A percentile compares a stretch with the other conserved stretches of the same genome.
Evolutionary conservation across 2,113 vertebrate genomes (phyloP).

Genomic region (Podilymbus podiceps): DNA sequence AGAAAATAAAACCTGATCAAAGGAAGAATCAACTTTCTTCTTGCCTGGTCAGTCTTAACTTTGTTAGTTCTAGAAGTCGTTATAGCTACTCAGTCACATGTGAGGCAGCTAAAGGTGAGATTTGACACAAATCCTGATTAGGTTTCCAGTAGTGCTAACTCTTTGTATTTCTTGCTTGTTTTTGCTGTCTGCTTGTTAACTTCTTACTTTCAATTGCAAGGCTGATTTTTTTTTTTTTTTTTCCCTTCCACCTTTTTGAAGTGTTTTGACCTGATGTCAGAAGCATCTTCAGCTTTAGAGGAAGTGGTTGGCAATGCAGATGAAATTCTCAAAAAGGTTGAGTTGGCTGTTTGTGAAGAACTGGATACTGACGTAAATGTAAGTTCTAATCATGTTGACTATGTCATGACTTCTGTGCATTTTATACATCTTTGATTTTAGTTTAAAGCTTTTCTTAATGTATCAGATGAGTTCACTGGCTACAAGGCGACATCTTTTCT

Average conservation of each 20-base stretch:
- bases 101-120: background rate
- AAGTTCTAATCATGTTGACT: conserved; percentile 18
- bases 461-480: background rate
- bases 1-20: background rate
- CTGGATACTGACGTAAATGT: conserved; percentile 68
- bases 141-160: background rate
- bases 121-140: background rate
- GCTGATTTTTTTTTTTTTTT: background rate
- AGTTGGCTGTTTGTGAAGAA: conserved; percentile 71
- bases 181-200: background rate
- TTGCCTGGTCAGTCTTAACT: background rate
- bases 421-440: background rate
- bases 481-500: background rate
- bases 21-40: background rate
- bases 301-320: conserved; percentile 48
- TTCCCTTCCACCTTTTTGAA: background rate
- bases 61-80: background rate
- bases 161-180: background rate
- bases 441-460: background rate
- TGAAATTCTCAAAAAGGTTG: conserved; percentile 67
- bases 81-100: background rate
- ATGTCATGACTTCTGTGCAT: background rate
- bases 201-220: background rate
- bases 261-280: conserved; percentile 68
- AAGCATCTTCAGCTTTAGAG: conserved; percentile 31